Conservation (phyloP, 2,113 vertebrate genomes). For the Odocoileus hemionus region DNA sequence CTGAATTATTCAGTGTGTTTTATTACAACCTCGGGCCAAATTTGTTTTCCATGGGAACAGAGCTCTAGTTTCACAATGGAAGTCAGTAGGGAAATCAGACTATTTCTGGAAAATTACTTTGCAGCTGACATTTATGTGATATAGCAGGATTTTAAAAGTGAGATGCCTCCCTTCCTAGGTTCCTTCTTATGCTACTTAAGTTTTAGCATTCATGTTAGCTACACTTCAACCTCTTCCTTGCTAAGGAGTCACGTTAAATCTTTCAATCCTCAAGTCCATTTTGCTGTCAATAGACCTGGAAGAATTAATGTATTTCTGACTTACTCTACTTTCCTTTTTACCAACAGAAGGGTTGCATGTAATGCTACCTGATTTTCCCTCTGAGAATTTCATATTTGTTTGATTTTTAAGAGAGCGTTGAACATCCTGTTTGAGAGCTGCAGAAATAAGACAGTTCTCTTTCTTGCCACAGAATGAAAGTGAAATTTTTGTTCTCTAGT, state of each 20-base stretch:
- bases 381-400: neutral
- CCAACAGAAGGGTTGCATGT: neutral
- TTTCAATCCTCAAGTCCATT: slow-evolving; percentile 32
- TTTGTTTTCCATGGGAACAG: slow-evolving; percentile 25
- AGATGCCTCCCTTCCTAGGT: neutral
- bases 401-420: neutral
- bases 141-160: slow-evolving; percentile 5
- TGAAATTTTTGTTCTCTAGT: neutral
- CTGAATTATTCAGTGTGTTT: slow-evolving; percentile 15
- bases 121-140: neutral
- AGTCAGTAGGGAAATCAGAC: slow-evolving; percentile 38
- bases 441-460: slow-evolving; percentile 1
- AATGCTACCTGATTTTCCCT: slow-evolving; percentile 27
- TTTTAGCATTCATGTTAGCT: slow-evolving; percentile 29
- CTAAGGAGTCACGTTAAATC: slow-evolving; percentile 19
- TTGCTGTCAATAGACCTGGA: slow-evolving; percentile 27
- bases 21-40: slow-evolving; percentile 10
- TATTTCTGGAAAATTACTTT: slow-evolving; percentile 50
- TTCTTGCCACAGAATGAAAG: slow-evolving; percentile 21
- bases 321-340: neutral
- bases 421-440: neutral
- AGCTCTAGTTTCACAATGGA: slow-evolving; percentile 17
- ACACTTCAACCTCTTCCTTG: neutral
- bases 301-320: slow-evolving; percentile 19
- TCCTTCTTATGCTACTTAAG: neutral